Evolutionary conservation across 1,140 invertebrate species (phyloP).

Genomic region (Latrodectus geometricus): DNA sequence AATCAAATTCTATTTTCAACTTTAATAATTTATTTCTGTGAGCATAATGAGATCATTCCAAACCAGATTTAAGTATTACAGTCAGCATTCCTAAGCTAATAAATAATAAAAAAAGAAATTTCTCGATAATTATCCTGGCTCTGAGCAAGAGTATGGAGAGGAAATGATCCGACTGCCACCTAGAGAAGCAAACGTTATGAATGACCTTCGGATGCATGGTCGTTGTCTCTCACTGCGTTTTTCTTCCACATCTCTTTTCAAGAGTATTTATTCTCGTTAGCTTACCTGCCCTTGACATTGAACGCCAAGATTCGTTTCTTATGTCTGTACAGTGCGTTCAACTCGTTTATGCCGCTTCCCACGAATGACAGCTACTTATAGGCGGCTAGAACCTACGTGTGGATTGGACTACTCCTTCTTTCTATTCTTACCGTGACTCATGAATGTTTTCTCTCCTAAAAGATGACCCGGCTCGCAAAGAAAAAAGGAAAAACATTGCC

Average conservation of each 20-base stretch:
- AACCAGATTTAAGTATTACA: too few species aligned
- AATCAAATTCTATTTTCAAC: too few species aligned
- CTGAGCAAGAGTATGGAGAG: neutral
- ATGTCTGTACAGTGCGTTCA: constrained; percentile 29
- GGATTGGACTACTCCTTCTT: neutral
- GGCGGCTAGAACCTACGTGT: constrained; percentile 13
- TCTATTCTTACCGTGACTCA: too few species aligned
- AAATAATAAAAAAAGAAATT: too few species aligned
- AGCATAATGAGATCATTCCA: too few species aligned
- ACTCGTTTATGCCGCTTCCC: constrained; percentile 24
- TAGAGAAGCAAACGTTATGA: neutral
- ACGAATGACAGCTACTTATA: constrained; percentile 5
- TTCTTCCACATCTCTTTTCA: neutral
- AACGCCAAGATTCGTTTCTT: constrained; percentile 23
- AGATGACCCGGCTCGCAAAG: too few species aligned
- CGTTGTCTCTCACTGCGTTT: too few species aligned
- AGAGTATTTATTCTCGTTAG: constrained; percentile 30
- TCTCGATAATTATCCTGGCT: too few species aligned
- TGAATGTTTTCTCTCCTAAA: too few species aligned
- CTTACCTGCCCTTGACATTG: constrained; percentile 48
- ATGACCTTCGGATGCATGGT: neutral
- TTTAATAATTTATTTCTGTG: too few species aligned
- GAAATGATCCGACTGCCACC: neutral
- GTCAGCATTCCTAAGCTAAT: too few species aligned
- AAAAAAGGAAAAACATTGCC: too few species aligned